phyloP scores from a whole-genome alignment of 2,888 invertebrate species.

The Elgonia sp. region DNA sequence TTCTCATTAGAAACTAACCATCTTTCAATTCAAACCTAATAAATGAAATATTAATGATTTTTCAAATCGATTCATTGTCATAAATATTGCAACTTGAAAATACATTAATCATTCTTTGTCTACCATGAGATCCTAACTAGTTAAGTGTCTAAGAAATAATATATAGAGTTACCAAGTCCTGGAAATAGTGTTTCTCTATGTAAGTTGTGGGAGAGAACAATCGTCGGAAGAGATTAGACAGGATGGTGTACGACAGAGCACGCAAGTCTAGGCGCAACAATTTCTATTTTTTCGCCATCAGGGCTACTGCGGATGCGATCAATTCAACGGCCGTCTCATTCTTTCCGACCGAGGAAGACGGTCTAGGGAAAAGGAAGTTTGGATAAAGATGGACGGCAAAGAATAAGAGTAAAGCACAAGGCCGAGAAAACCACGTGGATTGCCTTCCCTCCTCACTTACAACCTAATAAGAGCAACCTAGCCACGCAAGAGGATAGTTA shows the following conservation, averaged over 20 bases:
- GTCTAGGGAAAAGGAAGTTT: not conserved
- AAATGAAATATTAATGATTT: too few species aligned
- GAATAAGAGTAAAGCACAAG: slow-evolving; percentile 22
- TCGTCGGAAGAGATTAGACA: slow-evolving; percentile 65
- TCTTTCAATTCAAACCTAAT: too few species aligned
- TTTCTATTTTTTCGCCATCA: slow-evolving; percentile 66
- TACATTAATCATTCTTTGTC: too few species aligned
- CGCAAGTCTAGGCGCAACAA: slow-evolving; percentile 68
- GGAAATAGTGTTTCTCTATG: not conserved
- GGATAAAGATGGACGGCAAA: slow-evolving; percentile 31
- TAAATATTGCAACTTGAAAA: too few species aligned
- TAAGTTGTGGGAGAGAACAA: slow-evolving; percentile 48
- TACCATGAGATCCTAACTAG: too few species aligned
- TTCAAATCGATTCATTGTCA: too few species aligned
- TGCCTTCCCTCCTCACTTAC: slow-evolving; percentile 25
- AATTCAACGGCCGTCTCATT: slow-evolving; percentile 60
- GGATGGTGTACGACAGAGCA: slow-evolving; percentile 50
- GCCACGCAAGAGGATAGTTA: slow-evolving; percentile 53
- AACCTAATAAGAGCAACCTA: slow-evolving; percentile 65
- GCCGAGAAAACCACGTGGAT: slow-evolving; percentile 26
- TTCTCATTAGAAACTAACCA: too few species aligned
- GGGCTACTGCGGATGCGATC: slow-evolving; percentile 53
- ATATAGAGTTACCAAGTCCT: not conserved
- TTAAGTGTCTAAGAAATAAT: not conserved
- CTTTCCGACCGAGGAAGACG: slow-evolving; percentile 41